These are phyloP conservation scores for Harpagus bidentatus DNA, from an alignment of 2,113 vertebrate genomes.

Conservation along the genomic window DNA sequence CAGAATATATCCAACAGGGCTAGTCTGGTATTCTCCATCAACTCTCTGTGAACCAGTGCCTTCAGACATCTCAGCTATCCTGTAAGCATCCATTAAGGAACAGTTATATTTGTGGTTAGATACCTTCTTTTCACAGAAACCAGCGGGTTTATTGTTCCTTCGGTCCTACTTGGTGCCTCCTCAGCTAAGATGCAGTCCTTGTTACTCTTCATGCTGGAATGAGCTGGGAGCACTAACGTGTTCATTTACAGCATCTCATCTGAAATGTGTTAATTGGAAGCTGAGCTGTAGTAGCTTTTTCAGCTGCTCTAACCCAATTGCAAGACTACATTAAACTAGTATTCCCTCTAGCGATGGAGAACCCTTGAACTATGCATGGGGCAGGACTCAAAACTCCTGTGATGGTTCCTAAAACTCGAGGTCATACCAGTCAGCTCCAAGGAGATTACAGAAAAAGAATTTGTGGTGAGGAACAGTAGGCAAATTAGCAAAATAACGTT, in stretches of 20 bases:
- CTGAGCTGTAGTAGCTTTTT: not conserved
- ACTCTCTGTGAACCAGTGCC: not conserved
- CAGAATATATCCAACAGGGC: not conserved
- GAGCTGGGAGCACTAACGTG: fast-evolving
- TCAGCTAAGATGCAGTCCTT: not conserved
- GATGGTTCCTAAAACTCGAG: not conserved
- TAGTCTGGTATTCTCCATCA: not conserved
- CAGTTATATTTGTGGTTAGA: not conserved
- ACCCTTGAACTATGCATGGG: not conserved
- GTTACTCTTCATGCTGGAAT: not conserved
- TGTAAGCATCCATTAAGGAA: not conserved
- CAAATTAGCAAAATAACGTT: not conserved
- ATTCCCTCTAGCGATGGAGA: not conserved
- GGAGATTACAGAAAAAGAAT: not conserved
- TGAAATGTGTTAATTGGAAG: constrained; percentile 20
- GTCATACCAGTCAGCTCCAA: not conserved
- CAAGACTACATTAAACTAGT: not conserved
- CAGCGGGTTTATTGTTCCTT: not conserved
- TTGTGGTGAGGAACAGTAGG: not conserved
- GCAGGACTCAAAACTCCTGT: not conserved
- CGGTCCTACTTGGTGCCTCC: not conserved
- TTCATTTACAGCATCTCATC: not conserved
- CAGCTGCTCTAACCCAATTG: not conserved
- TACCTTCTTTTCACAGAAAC: not conserved
- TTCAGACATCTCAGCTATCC: not conserved